Percentiles rank a stretch among this genome's conserved stretches.
phyloP scores from a whole-genome alignment of 2,113 vertebrate species.

The Pelmatolapia mariae region DNA sequence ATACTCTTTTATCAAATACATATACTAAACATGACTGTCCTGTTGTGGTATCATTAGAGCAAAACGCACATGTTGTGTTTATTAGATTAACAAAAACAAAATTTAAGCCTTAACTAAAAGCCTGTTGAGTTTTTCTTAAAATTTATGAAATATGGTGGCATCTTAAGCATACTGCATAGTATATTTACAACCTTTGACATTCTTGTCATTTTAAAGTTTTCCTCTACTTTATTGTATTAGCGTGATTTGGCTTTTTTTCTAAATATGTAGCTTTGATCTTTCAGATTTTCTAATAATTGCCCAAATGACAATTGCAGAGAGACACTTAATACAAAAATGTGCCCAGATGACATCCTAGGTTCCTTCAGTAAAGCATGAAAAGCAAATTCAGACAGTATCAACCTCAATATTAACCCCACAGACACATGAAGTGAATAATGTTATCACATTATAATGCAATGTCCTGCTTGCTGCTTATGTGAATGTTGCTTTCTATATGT shows the following conservation, averaged over 20 bases:
- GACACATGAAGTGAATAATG: not conserved
- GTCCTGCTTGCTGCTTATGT: not conserved
- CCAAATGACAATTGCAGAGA: not conserved
- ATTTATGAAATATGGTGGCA: not conserved
- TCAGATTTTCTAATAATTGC: not conserved
- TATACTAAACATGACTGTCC: not conserved
- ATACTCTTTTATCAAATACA: not conserved
- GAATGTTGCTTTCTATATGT: not conserved
- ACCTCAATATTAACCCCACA: not conserved
- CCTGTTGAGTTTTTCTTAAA: not conserved
- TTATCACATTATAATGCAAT: not conserved
- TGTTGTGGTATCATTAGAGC: not conserved
- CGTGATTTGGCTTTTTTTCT: not conserved
- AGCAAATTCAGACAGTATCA: not conserved
- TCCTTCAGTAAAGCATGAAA: not conserved
- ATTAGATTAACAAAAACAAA: not conserved
- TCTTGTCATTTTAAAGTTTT: not conserved
- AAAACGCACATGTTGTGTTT: not conserved
- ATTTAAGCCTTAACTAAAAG: not conserved
- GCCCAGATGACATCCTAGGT: not conserved
- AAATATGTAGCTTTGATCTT: not conserved
- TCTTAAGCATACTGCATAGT: not conserved
- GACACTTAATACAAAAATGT: not conserved
- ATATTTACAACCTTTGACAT: not conserved
- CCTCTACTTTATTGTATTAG: not conserved